These are phyloP conservation scores for Cervus canadensis DNA, from an alignment of 2,113 vertebrate species.

Conservation along the genomic window DNA sequence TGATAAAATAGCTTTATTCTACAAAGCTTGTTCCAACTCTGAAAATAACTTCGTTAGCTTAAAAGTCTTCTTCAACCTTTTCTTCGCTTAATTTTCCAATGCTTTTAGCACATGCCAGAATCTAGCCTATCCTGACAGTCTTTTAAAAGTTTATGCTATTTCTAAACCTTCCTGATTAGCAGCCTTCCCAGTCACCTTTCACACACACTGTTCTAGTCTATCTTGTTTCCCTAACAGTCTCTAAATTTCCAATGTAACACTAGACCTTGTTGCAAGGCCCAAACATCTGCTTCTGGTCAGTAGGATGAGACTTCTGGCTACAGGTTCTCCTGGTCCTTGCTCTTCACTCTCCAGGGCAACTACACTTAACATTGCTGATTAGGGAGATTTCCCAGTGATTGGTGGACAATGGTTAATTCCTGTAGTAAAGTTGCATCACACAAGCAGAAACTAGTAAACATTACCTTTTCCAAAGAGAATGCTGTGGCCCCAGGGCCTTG, in stretches of 20 bases:
- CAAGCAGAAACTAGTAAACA: not conserved
- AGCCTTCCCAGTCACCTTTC: not conserved
- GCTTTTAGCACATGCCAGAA: not conserved
- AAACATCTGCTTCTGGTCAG: not conserved
- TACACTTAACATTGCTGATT: not conserved
- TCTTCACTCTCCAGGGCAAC: not conserved
- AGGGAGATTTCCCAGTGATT: not conserved
- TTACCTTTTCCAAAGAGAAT: not conserved
- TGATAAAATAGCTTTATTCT: not conserved
- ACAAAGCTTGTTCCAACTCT: not conserved
- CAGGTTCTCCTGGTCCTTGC: not conserved
- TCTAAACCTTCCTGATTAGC: not conserved
- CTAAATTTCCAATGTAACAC: not conserved
- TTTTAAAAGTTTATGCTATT: not conserved
- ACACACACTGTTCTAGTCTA: not conserved
- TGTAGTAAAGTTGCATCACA: not conserved
- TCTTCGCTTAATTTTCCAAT: not conserved
- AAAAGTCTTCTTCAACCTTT: not conserved
- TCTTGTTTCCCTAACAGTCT: slow-evolving; percentile 38
- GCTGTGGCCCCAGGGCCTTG: not conserved
- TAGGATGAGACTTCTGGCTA: not conserved
- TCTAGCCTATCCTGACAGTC: not conserved
- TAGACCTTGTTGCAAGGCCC: not conserved
- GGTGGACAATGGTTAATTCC: rapidly evolving
- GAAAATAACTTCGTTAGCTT: not conserved